phyloP scores from a whole-genome alignment of 2,797 vertebrate genomes.

The Tympanoctomys barrerae region DNA sequence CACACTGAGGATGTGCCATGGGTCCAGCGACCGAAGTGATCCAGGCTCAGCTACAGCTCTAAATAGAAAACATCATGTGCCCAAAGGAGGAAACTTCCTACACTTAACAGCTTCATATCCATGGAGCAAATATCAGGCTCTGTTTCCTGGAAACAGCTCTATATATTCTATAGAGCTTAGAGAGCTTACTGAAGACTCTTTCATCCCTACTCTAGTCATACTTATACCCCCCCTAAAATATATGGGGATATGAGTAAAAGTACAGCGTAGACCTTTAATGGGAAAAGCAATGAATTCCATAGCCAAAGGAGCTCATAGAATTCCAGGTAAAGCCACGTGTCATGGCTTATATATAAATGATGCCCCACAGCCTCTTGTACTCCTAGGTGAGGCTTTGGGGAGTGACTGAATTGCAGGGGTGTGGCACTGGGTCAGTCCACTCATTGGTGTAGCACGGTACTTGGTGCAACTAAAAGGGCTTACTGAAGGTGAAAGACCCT shows the following conservation, averaged over 20 bases:
- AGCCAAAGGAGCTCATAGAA: slow-evolving; percentile 12
- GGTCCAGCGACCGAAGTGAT: background rate
- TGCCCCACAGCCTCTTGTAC: background rate
- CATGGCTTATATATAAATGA: background rate
- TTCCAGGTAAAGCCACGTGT: background rate
- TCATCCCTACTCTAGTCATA: background rate
- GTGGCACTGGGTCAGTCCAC: background rate
- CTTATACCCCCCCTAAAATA: slow-evolving; percentile 26
- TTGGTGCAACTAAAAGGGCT: background rate
- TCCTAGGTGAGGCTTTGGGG: background rate
- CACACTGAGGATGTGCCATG: background rate
- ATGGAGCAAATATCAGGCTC: background rate
- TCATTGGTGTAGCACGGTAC: background rate
- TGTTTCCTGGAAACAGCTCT: background rate
- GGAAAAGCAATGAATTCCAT: background rate
- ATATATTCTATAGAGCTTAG: background rate
- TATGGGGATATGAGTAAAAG: background rate
- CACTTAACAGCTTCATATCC: background rate
- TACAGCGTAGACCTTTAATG: background rate
- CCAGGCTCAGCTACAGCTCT: background rate
- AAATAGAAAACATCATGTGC: background rate
- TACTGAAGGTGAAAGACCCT: background rate
- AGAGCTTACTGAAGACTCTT: background rate
- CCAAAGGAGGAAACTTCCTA: background rate
- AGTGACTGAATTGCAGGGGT: background rate